Percentiles rank a stretch among this genome's conserved stretches.
Conservation (phyloP, 1,140 invertebrate species). For the Hyphantria cunea region DNA sequence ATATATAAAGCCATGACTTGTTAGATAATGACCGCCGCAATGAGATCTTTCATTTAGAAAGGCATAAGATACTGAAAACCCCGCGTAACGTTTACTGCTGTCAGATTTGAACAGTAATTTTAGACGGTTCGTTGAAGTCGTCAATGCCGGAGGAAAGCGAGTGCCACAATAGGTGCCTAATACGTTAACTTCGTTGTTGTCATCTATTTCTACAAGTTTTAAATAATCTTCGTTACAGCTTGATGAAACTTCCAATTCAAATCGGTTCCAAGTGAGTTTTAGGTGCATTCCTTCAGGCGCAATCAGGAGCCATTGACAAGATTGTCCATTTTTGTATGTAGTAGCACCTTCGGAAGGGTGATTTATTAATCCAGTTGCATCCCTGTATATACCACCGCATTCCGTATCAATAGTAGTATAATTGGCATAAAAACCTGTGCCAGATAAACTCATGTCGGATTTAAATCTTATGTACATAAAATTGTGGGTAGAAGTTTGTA, state of each 20-base stretch:
- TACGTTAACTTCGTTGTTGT: conserved; percentile 47
- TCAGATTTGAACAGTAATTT: conserved; percentile 88
- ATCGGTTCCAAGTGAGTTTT: conserved; percentile 88
- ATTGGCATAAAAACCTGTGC: conserved; percentile 87
- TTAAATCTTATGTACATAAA: conserved; percentile 86
- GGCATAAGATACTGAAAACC: conserved; percentile 88
- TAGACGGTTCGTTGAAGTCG: conserved; percentile 85
- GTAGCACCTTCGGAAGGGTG: conserved; percentile 72
- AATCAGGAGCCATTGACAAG: conserved; percentile 91
- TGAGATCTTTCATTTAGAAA: conserved; percentile 85
- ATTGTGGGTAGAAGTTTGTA: conserved; percentile 87
- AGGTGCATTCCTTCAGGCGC: conserved; percentile 87
- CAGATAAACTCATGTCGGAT: conserved; percentile 83
- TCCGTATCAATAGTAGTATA: conserved; percentile 86
- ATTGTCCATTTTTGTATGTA: conserved; percentile 83
- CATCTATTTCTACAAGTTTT: conserved; percentile 85
- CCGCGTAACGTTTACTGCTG: conserved; percentile 80
- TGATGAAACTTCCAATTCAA: conserved; percentile 84
- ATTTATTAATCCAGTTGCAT: conserved; percentile 82
- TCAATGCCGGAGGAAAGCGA: conserved; percentile 85
- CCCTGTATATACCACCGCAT: conserved; percentile 88
- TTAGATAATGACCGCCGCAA: conserved; percentile 89
- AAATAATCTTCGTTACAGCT: conserved; percentile 89
- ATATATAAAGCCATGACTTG: conserved; percentile 85
- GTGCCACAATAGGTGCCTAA: conserved; percentile 88